Percentiles rank a stretch among this genome's conserved stretches.
phyloP scores from a whole-genome alignment of 53 echinoderm and acorn worm genomes.

The Henricia sp. region DNA sequence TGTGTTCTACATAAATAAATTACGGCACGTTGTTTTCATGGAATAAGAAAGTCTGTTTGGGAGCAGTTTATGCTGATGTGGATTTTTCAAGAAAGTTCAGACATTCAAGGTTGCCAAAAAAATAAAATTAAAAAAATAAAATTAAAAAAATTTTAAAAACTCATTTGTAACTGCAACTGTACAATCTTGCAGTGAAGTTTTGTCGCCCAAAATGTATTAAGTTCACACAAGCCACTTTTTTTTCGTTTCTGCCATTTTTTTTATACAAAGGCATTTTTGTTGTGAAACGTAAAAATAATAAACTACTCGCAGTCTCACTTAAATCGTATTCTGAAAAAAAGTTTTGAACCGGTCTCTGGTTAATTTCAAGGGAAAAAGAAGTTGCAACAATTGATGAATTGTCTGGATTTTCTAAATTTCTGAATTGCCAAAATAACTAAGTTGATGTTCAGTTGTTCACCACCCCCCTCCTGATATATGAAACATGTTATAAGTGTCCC shows the following conservation, averaged over 20 bases:
- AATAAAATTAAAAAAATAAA: not conserved
- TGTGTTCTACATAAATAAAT: constrained; percentile 3
- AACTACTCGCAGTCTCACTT: too few relatives aligned
- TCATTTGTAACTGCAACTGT: not conserved
- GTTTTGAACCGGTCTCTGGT: too few relatives aligned
- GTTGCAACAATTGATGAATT: too few relatives aligned
- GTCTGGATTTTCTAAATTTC: too few relatives aligned
- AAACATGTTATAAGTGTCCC: not conserved
- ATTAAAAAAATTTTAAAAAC: not conserved
- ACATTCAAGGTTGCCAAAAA: not conserved
- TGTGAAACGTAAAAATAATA: too few relatives aligned
- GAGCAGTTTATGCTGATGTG: not conserved
- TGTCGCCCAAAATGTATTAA: too few relatives aligned
- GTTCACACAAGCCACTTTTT: too few relatives aligned
- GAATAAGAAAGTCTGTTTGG: not conserved
- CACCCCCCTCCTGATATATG: not conserved
- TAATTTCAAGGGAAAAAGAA: too few relatives aligned
- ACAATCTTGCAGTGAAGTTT: not conserved
- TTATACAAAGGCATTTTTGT: too few relatives aligned
- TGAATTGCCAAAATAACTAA: not conserved
- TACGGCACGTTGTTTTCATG: constrained; percentile 25
- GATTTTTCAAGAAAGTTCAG: too few relatives aligned
- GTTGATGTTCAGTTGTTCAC: not conserved
- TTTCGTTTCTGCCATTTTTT: too few relatives aligned
- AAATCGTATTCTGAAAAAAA: too few relatives aligned